These are phyloP conservation scores for Cossypha caffra DNA, from an alignment of 2,797 vertebrate species.

Conservation along the genomic window DNA sequence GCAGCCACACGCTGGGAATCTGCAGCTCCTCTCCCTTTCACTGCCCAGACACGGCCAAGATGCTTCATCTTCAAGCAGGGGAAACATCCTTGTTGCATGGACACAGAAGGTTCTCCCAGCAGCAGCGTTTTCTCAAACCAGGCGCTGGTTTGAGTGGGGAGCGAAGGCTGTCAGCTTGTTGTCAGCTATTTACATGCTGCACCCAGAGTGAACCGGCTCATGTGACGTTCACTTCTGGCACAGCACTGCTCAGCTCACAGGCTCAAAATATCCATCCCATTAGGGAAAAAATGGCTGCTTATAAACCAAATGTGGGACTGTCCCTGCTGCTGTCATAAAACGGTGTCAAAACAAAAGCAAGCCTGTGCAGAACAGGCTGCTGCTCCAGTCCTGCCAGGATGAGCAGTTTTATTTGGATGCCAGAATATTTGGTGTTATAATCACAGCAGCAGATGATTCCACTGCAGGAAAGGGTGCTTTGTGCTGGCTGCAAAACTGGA, in stretches of 20 bases:
- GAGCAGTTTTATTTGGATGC: not conserved
- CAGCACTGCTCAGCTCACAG: not conserved
- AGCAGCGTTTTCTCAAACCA: not conserved
- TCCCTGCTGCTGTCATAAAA: not conserved
- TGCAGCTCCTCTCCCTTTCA: not conserved
- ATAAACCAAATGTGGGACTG: not conserved
- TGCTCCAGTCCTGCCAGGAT: not conserved
- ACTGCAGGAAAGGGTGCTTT: not conserved
- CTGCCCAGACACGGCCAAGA: not conserved
- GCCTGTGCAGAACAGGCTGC: not conserved
- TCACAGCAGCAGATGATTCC: not conserved
- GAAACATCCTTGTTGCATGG: not conserved
- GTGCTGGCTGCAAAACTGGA: not conserved
- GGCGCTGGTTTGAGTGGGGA: fast-evolving
- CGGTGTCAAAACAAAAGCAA: not conserved
- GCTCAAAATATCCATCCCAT: constrained; percentile 11
- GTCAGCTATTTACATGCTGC: not conserved
- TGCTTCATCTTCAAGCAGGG: not conserved
- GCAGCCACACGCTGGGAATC: not conserved
- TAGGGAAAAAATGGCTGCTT: not conserved
- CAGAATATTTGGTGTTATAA: not conserved
- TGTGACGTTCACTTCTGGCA: not conserved
- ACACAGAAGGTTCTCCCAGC: not conserved
- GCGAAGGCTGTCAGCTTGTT: not conserved
- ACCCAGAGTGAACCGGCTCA: not conserved